Conservation (phyloP, 2,888 invertebrate genomes). For the Pterostichus niger region DNA sequence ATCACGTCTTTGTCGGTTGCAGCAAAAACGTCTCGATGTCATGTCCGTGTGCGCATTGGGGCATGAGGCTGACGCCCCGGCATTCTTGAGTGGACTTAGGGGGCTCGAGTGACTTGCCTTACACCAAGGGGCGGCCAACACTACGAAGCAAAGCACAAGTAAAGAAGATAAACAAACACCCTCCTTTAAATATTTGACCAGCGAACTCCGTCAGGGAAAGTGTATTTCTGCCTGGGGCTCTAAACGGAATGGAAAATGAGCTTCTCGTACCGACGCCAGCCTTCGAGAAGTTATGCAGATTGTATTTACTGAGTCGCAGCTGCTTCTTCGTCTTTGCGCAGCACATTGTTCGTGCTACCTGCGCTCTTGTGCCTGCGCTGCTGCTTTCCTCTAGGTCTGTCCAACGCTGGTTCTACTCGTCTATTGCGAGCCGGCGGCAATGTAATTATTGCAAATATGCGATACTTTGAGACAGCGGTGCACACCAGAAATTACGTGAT, state of each 20-base stretch:
- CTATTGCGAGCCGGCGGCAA: not conserved
- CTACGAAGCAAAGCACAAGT: slow-evolving; percentile 63
- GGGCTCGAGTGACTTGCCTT: slow-evolving; percentile 47
- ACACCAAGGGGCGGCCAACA: slow-evolving; percentile 49
- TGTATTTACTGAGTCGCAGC: slow-evolving; percentile 66
- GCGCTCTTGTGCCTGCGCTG: slow-evolving; percentile 1
- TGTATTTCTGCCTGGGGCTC: slow-evolving; percentile 49
- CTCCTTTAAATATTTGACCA: slow-evolving; percentile 66
- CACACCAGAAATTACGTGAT: not conserved
- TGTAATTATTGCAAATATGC: not conserved
- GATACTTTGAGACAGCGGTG: not conserved
- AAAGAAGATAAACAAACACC: slow-evolving; percentile 65
- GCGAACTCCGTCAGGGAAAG: slow-evolving; percentile 61
- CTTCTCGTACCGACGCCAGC: slow-evolving; percentile 60
- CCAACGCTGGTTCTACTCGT: not conserved
- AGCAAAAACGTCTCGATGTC: slow-evolving; percentile 42
- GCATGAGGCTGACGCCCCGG: not conserved
- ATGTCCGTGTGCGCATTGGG: slow-evolving; percentile 17
- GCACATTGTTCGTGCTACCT: slow-evolving; percentile 57
- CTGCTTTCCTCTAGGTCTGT: not conserved
- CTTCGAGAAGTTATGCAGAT: slow-evolving; percentile 66
- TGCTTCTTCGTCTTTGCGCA: slow-evolving; percentile 57
- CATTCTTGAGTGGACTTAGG: slow-evolving; percentile 18
- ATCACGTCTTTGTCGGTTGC: slow-evolving; percentile 1
- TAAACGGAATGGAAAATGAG: slow-evolving; percentile 66